Conservation (phyloP, 2,113 vertebrate species). For the Crypturellus undulatus region DNA sequence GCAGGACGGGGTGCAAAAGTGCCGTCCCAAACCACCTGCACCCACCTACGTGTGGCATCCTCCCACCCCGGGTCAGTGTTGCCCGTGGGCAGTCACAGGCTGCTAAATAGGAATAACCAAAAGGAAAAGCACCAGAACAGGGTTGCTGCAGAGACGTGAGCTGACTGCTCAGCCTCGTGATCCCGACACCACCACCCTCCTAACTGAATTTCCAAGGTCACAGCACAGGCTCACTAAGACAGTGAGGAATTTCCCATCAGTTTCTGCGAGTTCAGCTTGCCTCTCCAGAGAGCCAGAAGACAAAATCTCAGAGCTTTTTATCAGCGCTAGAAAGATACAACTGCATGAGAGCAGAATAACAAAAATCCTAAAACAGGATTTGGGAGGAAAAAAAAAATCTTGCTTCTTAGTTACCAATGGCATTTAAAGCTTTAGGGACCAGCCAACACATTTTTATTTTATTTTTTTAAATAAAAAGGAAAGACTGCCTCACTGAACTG, state of each 20-base stretch:
- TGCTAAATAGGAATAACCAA: background rate
- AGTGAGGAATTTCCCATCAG: background rate
- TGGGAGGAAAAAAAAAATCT: background rate
- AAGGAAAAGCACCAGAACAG: background rate
- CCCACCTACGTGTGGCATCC: too few relatives aligned
- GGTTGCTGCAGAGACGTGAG: background rate
- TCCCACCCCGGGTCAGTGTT: background rate
- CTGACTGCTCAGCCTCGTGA: background rate
- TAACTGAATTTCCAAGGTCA: background rate
- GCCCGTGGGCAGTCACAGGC: background rate
- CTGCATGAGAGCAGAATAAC: constrained; percentile 20
- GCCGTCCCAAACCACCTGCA: too few relatives aligned
- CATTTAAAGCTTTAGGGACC: constrained; percentile 22
- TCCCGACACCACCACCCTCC: background rate
- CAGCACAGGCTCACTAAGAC: background rate
- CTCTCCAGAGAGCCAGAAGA: background rate
- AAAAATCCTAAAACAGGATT: background rate
- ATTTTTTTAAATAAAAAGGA: background rate
- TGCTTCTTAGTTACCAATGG: constrained; percentile 14
- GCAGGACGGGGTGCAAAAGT: background rate
- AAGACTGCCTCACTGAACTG: background rate
- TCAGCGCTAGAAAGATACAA: background rate
- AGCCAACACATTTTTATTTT: constrained; percentile 8
- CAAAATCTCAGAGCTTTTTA: background rate
- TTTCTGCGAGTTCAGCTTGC: background rate